phyloP scores from a whole-genome alignment of 1,140 invertebrate species.

The Bombus waltoni region DNA sequence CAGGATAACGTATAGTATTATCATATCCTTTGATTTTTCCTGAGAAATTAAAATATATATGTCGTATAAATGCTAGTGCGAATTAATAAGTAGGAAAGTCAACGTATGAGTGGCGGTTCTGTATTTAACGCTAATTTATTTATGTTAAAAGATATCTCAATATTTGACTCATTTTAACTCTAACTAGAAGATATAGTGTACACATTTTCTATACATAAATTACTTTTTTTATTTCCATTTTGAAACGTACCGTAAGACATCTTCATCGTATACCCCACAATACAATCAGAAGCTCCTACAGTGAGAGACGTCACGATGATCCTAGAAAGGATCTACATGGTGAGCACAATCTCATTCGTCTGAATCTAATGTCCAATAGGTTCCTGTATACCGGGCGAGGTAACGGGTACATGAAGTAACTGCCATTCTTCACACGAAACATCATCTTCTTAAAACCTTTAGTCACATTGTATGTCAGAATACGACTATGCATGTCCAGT shows the following conservation, averaged over 20 bases:
- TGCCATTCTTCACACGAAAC: conserved; percentile 46
- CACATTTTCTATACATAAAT: not conserved
- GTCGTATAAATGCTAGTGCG: not conserved
- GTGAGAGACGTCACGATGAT: conserved; percentile 49
- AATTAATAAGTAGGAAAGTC: not conserved
- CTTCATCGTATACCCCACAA: conserved; percentile 67
- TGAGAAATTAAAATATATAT: conserved; percentile 11
- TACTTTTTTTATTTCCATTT: not conserved
- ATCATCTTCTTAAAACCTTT: conserved; percentile 50
- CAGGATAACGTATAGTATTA: conserved; percentile 57
- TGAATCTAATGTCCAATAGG: conserved; percentile 35
- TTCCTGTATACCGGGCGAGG: conserved; percentile 44
- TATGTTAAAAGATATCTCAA: not conserved
- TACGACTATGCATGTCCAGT: conserved; percentile 67
- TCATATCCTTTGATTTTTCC: conserved; percentile 58
- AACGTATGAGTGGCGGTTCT: too few relatives aligned
- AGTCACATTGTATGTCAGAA: conserved; percentile 67
- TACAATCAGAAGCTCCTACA: conserved; percentile 60
- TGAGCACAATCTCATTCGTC: conserved; percentile 55
- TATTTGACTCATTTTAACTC: too few relatives aligned
- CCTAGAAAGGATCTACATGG: conserved; percentile 27
- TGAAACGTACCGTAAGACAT: conserved; percentile 69
- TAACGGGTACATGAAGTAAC: conserved; percentile 23
- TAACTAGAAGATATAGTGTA: not conserved
- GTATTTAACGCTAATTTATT: not conserved